Conservation (phyloP, 2,888 invertebrate species). For the Unio delphinus region DNA sequence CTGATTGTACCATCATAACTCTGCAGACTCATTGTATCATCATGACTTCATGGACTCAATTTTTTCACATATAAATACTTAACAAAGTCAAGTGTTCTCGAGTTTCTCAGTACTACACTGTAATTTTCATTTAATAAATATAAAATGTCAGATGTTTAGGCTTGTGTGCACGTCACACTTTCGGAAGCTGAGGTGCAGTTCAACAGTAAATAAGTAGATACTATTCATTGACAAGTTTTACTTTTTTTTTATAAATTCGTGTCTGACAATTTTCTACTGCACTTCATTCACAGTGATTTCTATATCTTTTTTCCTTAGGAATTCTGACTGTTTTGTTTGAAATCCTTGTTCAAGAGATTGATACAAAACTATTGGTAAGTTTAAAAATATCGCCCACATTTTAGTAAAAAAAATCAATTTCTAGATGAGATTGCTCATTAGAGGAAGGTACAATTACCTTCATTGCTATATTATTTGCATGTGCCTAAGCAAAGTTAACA, state of each 20-base stretch:
- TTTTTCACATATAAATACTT: no score
- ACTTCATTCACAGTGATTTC: neutral
- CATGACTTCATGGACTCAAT: no score
- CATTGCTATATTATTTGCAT: no score
- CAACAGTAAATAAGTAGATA: neutral
- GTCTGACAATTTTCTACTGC: neutral
- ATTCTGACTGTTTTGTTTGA: conserved; percentile 69
- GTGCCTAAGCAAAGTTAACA: no score
- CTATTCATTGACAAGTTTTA: neutral
- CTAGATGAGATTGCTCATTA: neutral
- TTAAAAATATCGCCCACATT: neutral
- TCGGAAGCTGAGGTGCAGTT: neutral
- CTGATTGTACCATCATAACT: no score
- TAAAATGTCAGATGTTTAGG: neutral
- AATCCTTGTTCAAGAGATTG: conserved; percentile 67
- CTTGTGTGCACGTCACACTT: neutral
- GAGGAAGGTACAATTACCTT: neutral
- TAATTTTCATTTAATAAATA: neutral
- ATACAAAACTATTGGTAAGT: conserved; percentile 67
- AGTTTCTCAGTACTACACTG: no score
- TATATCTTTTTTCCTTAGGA: conserved; percentile 45
- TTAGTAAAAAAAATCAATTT: neutral
- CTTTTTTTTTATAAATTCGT: neutral
- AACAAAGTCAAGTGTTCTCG: no score
- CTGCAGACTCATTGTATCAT: no score